phyloP scores from a whole-genome alignment of 2,888 invertebrate species.

The Drosophila longiperda region DNA sequence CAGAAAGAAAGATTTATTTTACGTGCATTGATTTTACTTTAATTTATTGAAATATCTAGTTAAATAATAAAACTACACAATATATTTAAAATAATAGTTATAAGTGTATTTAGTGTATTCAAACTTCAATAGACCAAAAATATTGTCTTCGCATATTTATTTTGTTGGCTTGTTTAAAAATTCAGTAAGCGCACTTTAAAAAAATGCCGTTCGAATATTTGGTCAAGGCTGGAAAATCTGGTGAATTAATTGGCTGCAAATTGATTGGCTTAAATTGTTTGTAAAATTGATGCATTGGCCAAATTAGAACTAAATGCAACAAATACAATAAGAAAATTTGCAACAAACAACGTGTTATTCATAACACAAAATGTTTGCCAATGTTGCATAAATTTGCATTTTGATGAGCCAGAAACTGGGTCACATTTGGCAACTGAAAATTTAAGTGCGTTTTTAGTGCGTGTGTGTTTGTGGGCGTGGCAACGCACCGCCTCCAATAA shows the following conservation, averaged over 20 bases:
- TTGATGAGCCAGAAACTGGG: conserved; percentile 29
- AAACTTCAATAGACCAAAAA: neutral
- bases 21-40: neutral
- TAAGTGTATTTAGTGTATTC: conserved; percentile 14
- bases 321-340: neutral
- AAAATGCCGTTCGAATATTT: conserved; percentile 53
- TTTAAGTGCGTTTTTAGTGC: conserved; percentile 1
- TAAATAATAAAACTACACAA: neutral
- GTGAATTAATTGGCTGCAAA: conserved; percentile 59
- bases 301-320: conserved; percentile 27
- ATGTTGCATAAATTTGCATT: conserved; percentile 43
- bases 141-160: neutral
- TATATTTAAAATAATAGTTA: neutral
- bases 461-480: conserved; percentile 30
- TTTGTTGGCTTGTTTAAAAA: conserved; percentile 43
- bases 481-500: conserved; percentile 1
- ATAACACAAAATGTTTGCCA: conserved; percentile 20
- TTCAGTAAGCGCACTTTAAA: conserved; percentile 65
- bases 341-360: neutral
- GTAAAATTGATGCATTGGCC: conserved; percentile 21
- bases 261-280: conserved; percentile 40
- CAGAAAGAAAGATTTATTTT: neutral
- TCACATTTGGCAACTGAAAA: neutral
- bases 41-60: rapidly evolving
- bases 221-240: conserved; percentile 53